Conservation (phyloP, 1,140 invertebrate species). For the Lethrus apterus region DNA sequence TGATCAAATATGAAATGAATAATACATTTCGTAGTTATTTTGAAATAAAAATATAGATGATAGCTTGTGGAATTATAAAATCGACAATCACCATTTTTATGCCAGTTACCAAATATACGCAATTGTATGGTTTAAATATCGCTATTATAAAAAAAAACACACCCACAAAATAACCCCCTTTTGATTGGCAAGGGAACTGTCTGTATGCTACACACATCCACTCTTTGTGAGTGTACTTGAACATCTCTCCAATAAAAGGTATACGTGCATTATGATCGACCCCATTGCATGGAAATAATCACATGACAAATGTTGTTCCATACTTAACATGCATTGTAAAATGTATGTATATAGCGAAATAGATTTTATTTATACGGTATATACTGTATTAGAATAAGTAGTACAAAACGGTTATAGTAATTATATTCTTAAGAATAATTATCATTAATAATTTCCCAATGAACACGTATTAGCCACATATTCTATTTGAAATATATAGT, state of each 20-base stretch:
- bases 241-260: conserved; percentile 33
- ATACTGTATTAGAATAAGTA: no score
- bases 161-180: conserved; percentile 5
- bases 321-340: no score
- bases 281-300: conserved; percentile 31
- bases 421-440: no score
- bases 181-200: conserved; percentile 14
- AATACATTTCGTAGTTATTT: no score
- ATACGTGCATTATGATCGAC: conserved; percentile 26
- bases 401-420: no score
- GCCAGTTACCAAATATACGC: conserved; percentile 9
- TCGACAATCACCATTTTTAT: neutral
- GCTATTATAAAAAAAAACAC: conserved; percentile 3
- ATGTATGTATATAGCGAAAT: no score
- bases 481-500: no score
- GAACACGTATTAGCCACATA: no score
- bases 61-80: conserved; percentile 2
- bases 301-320: conserved; percentile 33
- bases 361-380: no score
- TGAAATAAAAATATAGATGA: no score
- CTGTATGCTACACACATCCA: conserved; percentile 7
- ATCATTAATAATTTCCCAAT: no score
- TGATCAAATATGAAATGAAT: no score
- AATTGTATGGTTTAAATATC: conserved; percentile 8
- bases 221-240: conserved; percentile 16